Evolutionary conservation across 2,113 vertebrate species (phyloP).

Genomic region (Bos indicus): DNA sequence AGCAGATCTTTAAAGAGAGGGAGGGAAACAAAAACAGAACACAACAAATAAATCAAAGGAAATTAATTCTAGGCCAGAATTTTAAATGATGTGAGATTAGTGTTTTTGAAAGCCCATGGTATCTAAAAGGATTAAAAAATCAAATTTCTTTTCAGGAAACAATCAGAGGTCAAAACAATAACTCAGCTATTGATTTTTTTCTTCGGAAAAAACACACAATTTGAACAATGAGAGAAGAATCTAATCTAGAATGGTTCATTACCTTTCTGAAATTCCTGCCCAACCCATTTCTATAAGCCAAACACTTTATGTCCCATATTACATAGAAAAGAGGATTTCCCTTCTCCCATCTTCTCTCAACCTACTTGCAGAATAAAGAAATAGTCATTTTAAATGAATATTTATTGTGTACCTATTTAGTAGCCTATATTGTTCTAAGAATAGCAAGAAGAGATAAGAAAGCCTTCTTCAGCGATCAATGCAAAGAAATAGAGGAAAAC

Average conservation of each 20-base stretch:
- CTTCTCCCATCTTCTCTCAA: background rate
- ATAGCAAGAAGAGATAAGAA: no score
- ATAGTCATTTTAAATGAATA: background rate
- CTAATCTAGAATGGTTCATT: background rate
- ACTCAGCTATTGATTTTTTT: background rate
- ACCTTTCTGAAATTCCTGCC: background rate
- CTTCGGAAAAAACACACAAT: background rate
- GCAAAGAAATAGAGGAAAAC: no score
- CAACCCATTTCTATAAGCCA: background rate
- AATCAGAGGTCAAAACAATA: conserved; percentile 16
- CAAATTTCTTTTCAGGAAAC: background rate
- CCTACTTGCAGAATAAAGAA: background rate
- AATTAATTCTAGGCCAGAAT: background rate
- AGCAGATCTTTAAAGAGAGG: background rate
- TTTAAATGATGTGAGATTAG: background rate
- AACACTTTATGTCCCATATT: background rate
- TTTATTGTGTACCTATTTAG: background rate
- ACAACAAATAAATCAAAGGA: background rate
- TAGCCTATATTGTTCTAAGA: background rate
- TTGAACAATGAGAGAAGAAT: background rate
- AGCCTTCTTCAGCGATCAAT: no score
- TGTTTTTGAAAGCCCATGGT: background rate
- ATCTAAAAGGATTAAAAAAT: background rate
- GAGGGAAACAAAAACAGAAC: background rate
- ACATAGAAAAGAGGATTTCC: background rate